Conservation (phyloP, 2,888 invertebrate species). For the Mamestra brassicae region DNA sequence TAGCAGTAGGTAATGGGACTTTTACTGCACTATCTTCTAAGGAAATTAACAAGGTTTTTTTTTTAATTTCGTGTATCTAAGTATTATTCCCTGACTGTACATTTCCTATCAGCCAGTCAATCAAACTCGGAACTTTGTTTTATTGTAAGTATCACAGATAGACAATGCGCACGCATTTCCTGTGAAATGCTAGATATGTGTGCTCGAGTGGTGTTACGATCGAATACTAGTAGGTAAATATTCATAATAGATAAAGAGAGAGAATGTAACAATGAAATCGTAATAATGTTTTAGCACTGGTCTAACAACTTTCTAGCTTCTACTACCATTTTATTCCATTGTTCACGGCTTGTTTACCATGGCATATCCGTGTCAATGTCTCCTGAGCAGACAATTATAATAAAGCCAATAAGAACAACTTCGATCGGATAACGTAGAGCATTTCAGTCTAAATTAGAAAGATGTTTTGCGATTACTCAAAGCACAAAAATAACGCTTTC, state of each 20-base stretch:
- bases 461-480: conserved; percentile 3
- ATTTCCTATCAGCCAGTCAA: not conserved
- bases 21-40: not conserved
- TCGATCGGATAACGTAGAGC: not conserved
- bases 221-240: conserved; percentile 40
- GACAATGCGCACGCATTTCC: conserved; percentile 14
- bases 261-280: conserved; percentile 57
- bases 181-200: conserved; percentile 19
- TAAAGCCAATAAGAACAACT: not conserved
- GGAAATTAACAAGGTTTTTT: not conserved
- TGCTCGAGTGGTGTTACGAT: conserved; percentile 17
- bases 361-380: conserved; percentile 9
- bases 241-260: conserved; percentile 51
- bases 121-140: not conserved
- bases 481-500: conserved; percentile 12
- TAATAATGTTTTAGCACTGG: conserved; percentile 45
- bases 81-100: not conserved
- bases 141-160: not conserved
- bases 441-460: not conserved
- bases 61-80: not conserved
- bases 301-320: conserved; percentile 57
- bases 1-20: not conserved
- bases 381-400: not conserved
- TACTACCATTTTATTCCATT: conserved; percentile 53
- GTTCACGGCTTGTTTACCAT: conserved; percentile 56